Evolutionary conservation across 2,888 invertebrate species (phyloP).

Genomic region (Autographa gamma): DNA sequence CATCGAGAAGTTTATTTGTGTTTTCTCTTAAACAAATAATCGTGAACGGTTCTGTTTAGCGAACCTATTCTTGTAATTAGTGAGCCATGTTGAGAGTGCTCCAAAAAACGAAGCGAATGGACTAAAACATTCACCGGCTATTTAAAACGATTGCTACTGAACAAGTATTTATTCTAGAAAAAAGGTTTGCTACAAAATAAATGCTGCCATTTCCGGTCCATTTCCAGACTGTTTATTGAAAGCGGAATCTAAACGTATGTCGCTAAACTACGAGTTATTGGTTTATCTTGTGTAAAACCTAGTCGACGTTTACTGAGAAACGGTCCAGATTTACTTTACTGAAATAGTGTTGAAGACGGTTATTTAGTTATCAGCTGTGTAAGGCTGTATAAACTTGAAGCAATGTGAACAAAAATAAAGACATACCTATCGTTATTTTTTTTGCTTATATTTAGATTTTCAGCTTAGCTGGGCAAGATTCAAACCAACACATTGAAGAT

Average conservation of each 20-base stretch:
- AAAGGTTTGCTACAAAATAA: neutral
- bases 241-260: neutral
- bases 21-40: conserved; percentile 27
- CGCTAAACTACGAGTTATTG: conserved; percentile 1
- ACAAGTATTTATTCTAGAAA: neutral
- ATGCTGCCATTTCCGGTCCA: conserved; percentile 1
- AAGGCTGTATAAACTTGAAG: neutral
- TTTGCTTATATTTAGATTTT: neutral
- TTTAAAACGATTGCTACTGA: conserved; percentile 6
- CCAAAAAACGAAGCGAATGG: conserved; percentile 25
- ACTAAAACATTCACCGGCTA: conserved; percentile 23
- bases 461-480: too few relatives aligned
- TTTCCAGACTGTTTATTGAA: conserved; percentile 7
- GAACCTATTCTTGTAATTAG: conserved; percentile 46
- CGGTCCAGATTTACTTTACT: neutral
- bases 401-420: neutral
- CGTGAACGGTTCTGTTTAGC: conserved; percentile 28
- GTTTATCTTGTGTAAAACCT: conserved; percentile 1
- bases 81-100: conserved; percentile 18
- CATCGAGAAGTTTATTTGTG: conserved; percentile 11
- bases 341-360: neutral
- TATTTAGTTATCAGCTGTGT: neutral
- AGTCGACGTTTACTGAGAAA: neutral
- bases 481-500: too few relatives aligned
- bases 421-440: neutral